Base-by-base conservation (phyloP, 2,113 vertebrate genomes). In the Oreochromis spilurus region DNA sequence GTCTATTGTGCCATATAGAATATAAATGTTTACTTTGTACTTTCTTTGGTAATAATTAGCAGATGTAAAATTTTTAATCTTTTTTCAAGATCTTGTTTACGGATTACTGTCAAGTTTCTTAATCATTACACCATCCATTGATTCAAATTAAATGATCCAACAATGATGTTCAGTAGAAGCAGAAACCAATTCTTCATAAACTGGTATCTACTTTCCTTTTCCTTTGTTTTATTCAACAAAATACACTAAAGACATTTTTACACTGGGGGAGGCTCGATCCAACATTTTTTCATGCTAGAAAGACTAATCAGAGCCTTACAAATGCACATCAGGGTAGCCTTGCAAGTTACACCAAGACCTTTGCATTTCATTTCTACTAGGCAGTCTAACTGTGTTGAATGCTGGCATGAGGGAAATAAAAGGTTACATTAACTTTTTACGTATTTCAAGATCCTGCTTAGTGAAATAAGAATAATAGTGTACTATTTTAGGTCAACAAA, bases 211-310 rank as follows among this genome's bases (percentile, higher is more conserved):
- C 10, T 9, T 48, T 72, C 21, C 9, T 26, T 72, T 72, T 48
- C 40, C 21, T 48, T 48, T 48, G 5, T 48, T 72, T 48, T 48
- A 72, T 29, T 72, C 40, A 72, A 17, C 29, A 29, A 72, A 72
- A 72, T 72, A 26, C 21, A 48, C 14, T 29, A 17, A 17, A 26
- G 40, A 43, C 21, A 10, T 72, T 45, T 72, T 72, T 45, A 26
- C 5, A 26, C 0, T 0, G 21, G 40, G 21, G 38, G 21, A 45
- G 0, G 21, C 67, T 72, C 12, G 3, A 48, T 2, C 67, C 40
- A 48, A 26, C 3, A 75, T 48, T 75, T 29, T 11, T 29, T 48
- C 21, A 45, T 72, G 26, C 40, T 72, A 16, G 1, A 36, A 72
- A 26, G 67, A 31, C 26, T 4, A 19, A 50, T 50, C 70, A 31